Conservation (phyloP, 2,113 vertebrate genomes). For the Oncorhynchus mykiss region DNA sequence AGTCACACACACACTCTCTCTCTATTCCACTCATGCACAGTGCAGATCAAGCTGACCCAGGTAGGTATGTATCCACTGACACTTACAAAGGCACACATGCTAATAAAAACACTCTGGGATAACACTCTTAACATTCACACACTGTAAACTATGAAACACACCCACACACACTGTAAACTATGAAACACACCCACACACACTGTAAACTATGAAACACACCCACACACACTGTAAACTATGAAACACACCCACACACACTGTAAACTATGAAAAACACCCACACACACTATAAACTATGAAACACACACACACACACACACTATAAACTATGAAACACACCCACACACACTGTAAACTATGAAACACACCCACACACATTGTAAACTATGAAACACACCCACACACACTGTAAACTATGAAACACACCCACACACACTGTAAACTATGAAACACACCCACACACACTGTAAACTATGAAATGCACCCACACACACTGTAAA, state of each 20-base stretch:
- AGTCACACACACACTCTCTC: slow-evolving; percentile 26
- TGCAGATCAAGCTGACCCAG: slow-evolving; percentile 64
- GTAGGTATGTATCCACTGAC: slow-evolving; percentile 42
- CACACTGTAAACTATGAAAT: no score
- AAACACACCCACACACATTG: not conserved
- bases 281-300: not conserved
- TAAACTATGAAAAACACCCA: not conserved
- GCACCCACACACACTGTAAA: no score
- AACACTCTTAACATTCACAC: slow-evolving; percentile 58
- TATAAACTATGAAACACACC: not conserved
- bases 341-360: not conserved
- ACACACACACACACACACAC: not conserved
- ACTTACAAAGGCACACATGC: slow-evolving; percentile 44
- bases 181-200: not conserved
- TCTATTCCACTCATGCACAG: slow-evolving; percentile 40
- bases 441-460: no score
- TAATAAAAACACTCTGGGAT: slow-evolving; percentile 64
- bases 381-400: not conserved
- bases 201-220: not conserved
- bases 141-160: not conserved
- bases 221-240: not conserved
- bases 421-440: no score
- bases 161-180: not conserved
- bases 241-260: not conserved
- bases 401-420: not conserved